Conservation (phyloP, 2,113 vertebrate species). For the Lasiurus borealis region DNA sequence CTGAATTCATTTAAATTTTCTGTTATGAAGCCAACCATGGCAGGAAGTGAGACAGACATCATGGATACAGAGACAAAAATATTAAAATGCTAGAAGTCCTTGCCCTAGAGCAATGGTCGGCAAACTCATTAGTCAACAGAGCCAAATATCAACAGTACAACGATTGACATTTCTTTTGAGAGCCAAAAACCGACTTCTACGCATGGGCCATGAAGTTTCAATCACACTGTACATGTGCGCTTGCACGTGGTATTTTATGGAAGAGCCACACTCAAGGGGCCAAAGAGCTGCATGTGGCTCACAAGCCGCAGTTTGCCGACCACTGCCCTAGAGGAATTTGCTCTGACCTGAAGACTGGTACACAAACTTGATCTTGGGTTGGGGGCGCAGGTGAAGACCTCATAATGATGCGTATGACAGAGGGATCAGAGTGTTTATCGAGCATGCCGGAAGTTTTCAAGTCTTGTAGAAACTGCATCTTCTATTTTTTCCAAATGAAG, state of each 20-base stretch:
- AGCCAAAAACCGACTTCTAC: no score
- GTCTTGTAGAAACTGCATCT: background rate
- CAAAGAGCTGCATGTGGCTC: no score
- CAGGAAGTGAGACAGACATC: background rate
- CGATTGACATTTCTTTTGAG: no score
- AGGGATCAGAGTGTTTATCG: background rate
- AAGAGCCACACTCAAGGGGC: no score
- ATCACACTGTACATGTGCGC: no score
- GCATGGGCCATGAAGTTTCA: no score
- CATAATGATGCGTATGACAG: no score
- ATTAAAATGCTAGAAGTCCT: background rate
- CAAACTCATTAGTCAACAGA: no score
- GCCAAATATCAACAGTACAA: no score
- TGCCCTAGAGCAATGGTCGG: background rate
- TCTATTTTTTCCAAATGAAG: background rate
- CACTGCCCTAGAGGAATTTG: background rate
- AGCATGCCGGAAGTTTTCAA: background rate
- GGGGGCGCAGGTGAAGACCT: background rate
- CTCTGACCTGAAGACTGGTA: background rate
- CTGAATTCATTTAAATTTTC: background rate
- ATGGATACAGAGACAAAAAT: background rate
- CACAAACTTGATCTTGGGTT: background rate
- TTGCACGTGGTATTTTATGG: no score
- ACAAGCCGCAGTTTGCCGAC: no score
- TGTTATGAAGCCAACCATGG: background rate